These are phyloP conservation scores for Cephus sareptanus DNA, from an alignment of 2,888 invertebrate species.

Conservation along the genomic window DNA sequence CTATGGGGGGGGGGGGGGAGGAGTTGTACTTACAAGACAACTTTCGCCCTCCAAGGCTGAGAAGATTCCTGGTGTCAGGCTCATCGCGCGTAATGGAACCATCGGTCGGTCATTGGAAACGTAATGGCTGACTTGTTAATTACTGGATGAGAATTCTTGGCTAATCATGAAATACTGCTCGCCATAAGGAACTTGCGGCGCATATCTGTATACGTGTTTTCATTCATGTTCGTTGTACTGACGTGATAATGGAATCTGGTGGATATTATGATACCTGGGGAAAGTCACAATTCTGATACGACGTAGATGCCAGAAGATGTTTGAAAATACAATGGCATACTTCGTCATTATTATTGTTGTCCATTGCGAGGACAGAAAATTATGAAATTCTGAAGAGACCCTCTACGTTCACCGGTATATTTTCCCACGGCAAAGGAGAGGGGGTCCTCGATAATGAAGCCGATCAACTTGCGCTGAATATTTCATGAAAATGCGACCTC, in stretches of 20 bases:
- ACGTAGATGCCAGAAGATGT: background rate
- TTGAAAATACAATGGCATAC: background rate
- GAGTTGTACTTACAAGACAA: conserved; percentile 45
- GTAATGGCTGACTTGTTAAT: conserved; percentile 12
- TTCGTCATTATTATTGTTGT: background rate
- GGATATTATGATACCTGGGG: background rate
- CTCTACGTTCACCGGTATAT: background rate
- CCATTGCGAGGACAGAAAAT: background rate
- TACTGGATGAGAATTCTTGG: background rate
- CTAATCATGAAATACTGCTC: background rate
- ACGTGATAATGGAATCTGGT: background rate
- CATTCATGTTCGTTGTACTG: background rate
- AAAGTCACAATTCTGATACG: background rate
- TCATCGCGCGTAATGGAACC: conserved; percentile 51
- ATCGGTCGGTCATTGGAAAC: conserved; percentile 38
- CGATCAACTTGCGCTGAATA: background rate
- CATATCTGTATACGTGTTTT: background rate
- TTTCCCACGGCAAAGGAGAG: background rate
- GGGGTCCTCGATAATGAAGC: background rate
- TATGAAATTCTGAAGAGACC: background rate
- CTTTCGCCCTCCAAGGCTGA: conserved; percentile 64
- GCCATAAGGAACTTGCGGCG: background rate
- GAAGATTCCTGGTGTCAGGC: conserved; percentile 53
- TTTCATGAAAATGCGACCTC: too few species aligned
- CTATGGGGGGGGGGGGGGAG: conserved; percentile 29